Percentiles rank a stretch among this genome's conserved stretches.
Evolutionary conservation across 2,888 invertebrate genomes (phyloP).

Genomic region (Hemaris fuciformis): DNA sequence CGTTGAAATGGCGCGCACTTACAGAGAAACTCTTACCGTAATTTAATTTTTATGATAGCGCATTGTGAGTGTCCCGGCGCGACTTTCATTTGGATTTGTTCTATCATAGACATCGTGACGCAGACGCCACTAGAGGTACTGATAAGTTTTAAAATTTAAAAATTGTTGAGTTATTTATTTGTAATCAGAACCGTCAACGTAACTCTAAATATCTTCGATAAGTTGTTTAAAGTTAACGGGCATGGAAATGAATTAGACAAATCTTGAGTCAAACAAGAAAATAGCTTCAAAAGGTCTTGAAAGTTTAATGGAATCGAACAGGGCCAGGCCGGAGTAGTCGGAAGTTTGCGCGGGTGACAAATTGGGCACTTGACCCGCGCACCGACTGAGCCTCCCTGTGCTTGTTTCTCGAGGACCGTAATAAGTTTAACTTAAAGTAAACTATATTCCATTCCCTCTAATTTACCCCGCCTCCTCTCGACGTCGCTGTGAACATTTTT

Average conservation of each 20-base stretch:
- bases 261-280: slow-evolving; percentile 77
- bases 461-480: slow-evolving; percentile 69
- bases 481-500: slow-evolving; percentile 57
- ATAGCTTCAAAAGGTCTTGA: slow-evolving; percentile 79
- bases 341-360: slow-evolving; percentile 80
- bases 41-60: slow-evolving; percentile 81
- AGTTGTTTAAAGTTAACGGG: slow-evolving; percentile 35
- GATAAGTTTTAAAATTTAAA: slow-evolving; percentile 8
- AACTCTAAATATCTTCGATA: slow-evolving; percentile 22
- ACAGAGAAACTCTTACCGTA: slow-evolving; percentile 74
- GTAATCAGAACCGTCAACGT: slow-evolving; percentile 17
- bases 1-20: slow-evolving; percentile 74
- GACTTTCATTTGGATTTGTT: slow-evolving; percentile 64
- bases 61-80: slow-evolving; percentile 71
- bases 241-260: slow-evolving; percentile 72
- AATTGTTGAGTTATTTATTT: slow-evolving; percentile 12
- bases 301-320: slow-evolving; percentile 82
- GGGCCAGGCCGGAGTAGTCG: slow-evolving; percentile 67
- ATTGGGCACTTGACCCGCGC: slow-evolving; percentile 81
- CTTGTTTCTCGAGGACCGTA: slow-evolving; percentile 79
- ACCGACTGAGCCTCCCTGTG: slow-evolving; percentile 68
- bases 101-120: slow-evolving; percentile 44
- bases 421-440: slow-evolving; percentile 81
- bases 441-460: slow-evolving; percentile 80
- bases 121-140: slow-evolving; percentile 25